Base-by-base conservation (phyloP, 2,797 vertebrate genomes). In the Urophycis tenuis region DNA sequence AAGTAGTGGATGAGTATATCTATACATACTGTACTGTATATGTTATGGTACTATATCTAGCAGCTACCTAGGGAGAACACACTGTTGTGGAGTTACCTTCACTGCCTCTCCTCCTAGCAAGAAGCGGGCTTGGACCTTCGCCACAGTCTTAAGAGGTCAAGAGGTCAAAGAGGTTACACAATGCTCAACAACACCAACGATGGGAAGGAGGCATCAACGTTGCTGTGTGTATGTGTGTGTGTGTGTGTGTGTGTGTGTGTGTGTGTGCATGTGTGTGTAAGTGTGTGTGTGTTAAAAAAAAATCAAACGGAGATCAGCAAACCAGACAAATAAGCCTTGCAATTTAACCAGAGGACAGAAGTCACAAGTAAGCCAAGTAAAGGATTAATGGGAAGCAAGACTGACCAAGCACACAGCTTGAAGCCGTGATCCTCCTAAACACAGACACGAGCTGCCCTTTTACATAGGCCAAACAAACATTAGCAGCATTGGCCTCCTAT, bases 31-130 rank as follows among this genome's bases (percentile, higher is more conserved):
- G 8, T 36, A 41, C 12, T 41, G 3, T 41, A 41, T 41, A 41
- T 15, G 11, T 41, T n/a, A n/a, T n/a, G n/a, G 53, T 25, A 60
- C 53, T 49, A 49, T 49, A 5, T 22, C 36, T 41, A 41, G 41
- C 25, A 3, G 19, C 4, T 10, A 39, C 29, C 36, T 41, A 39
- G 22, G n/a, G n/a, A 19, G n/a, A 73, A 67, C 49, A 14, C 49
- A 29, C 31, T 5, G 53, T 29, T 74, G 72, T 10, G 25, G 10
- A 22, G 78, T 90, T 89, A 89, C 91, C 90, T 91, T 90, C 85
- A 82, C 90, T 91, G 86, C 83, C 81, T 75, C 88, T 88, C 81
- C 88, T 89, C 81, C 88, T 89, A 84, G 36, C 74, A 60, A 86
- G 85, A 80, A 81, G 60, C 49, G 83, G 87, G 82, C 80, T 87